These are phyloP conservation scores for Hylomyscus alleni DNA, from an alignment of 2,797 vertebrate genomes.

Conservation along the genomic window DNA sequence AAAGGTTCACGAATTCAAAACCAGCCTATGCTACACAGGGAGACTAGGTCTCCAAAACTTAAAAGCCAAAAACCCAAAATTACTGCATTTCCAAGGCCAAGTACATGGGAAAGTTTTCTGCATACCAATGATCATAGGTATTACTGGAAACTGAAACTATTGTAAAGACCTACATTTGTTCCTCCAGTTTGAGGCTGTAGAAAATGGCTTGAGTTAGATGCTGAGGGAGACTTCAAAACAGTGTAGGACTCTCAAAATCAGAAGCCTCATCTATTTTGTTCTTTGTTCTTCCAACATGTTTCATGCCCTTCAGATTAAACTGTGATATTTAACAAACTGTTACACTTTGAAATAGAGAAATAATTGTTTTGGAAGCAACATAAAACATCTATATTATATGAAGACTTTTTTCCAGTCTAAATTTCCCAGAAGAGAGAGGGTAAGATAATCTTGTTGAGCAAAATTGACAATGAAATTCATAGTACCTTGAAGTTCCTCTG, in stretches of 20 bases:
- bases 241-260: constrained; percentile 16
- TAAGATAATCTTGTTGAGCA: background rate
- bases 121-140: background rate
- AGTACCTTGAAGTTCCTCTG: constrained; percentile 30
- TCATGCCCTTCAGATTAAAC: constrained; percentile 15
- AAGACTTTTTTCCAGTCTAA: constrained; percentile 37
- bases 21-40: background rate
- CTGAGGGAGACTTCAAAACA: background rate
- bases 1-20: background rate
- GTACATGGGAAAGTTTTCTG: constrained; percentile 18
- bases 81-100: constrained; percentile 1
- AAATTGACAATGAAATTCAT: constrained; percentile 66
- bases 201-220: constrained; percentile 14
- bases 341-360: constrained; percentile 48
- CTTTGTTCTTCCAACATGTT: constrained; percentile 42
- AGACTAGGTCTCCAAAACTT: background rate
- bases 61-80: background rate
- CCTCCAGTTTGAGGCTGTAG: background rate
- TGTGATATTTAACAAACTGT: constrained; percentile 31
- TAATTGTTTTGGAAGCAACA: constrained; percentile 60
- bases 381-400: background rate
- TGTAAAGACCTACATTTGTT: constrained; percentile 21
- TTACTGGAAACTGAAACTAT: constrained; percentile 42
- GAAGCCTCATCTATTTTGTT: constrained; percentile 12
- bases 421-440: background rate